Evolutionary conservation across 30 jellyfish, hydroid and myxozoan species (phyloP), one percentile per base, ranked within the genome.

Genomic region (Hydractinia symbiolongicarpus): DNA sequence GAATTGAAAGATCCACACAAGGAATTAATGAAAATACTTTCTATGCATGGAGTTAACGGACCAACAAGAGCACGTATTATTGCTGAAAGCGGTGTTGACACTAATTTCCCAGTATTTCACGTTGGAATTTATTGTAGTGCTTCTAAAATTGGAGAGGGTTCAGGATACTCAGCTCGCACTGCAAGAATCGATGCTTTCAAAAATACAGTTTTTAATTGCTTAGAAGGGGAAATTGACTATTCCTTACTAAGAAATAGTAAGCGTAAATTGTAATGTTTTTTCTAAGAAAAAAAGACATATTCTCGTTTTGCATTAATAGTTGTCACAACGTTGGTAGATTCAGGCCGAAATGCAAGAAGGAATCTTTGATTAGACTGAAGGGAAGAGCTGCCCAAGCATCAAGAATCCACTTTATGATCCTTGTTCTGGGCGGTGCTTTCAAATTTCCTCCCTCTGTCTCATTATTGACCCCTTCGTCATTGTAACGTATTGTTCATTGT

Each of bases 1-100:
- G 70, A 62, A n/a, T 64, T 93, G 16, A 66, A 68, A 53, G 68
- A 81, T 55, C 96, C 96, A 73, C 67, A 79, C 30, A n/a, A 53
- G 21, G 87, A 79, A 67, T 56, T 79, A 16, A 68, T 14, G 53
- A 79, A 68, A 15, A 79, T 79, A n/a, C 49, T 79, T 4, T 44
- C 72, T 21, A 61, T 79, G 87, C 68, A 79, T 61, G 87, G 87
- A 9, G 66, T 79, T 50, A 58, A 14, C n/a, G 51, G 70, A 10
- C 53, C 40, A 49, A 53, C 83, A 19, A 67, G 72, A 50, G 87
- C 87, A 7, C 57, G 81, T 61, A 49, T 66, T 20, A 79, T 79
- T 61, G 79, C 68, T 16, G 87, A 79, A 61, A 67, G 84, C 21
- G 87, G 87, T 20, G 79, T 79, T 11, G 67, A 55, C 20, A 14